Percentiles rank a stretch among this genome's conserved stretches.
phyloP scores from a whole-genome alignment of 2,888 invertebrate species.

The Standfussiana lucernea region DNA sequence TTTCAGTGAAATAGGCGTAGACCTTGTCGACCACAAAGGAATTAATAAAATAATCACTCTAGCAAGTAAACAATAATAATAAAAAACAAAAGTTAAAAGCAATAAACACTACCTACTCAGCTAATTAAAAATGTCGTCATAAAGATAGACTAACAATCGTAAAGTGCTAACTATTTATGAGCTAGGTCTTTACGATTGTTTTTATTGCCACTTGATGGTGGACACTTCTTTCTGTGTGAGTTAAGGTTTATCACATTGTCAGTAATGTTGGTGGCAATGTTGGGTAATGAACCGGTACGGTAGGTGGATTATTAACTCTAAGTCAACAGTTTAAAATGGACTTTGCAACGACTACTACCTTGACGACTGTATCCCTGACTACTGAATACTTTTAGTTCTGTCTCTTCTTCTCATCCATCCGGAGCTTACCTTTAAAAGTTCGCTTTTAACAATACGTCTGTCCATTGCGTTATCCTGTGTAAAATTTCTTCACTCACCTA shows the following conservation, averaged over 20 bases:
- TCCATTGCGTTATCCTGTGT: no score
- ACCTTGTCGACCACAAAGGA: background rate
- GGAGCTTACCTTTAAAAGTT: no score
- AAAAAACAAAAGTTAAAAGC: background rate
- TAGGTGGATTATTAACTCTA: background rate
- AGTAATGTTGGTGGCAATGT: conserved; percentile 21
- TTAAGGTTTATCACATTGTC: conserved; percentile 10
- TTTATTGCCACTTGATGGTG: conserved; percentile 40
- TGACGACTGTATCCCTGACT: background rate
- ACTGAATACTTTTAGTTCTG: no score
- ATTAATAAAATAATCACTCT: background rate
- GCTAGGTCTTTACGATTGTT: conserved; percentile 28
- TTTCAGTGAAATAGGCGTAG: background rate
- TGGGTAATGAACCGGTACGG: background rate
- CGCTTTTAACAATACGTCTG: no score
- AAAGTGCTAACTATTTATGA: conserved; percentile 31
- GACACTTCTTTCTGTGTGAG: conserved; percentile 25
- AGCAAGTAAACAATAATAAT: background rate
- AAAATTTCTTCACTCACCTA: no score
- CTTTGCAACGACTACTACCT: background rate
- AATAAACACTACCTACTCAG: conserved; percentile 9
- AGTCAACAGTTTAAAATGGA: no score
- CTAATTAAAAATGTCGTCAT: conserved; percentile 28
- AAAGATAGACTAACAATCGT: conserved; percentile 15
- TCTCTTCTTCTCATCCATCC: background rate